phyloP scores from a whole-genome alignment of 2,113 vertebrate genomes.

The Bos taurus region ARS-UCD2.0 NC_037333.1:7728001-7728500 shows the following conservation, averaged over 20 bases:
- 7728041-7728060: not conserved
- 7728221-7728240: not conserved
- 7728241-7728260: not conserved
- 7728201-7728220: not conserved
- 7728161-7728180: not conserved
- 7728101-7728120: not conserved
- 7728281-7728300: not conserved
- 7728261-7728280: not conserved
- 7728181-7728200: not conserved
- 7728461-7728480: not conserved
- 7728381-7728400: not conserved
- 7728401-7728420: not conserved
- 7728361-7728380: not conserved
- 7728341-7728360: too few relatives aligned
- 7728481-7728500: not conserved
- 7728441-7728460: not conserved
- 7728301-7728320: not conserved
- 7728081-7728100: fast-evolving
- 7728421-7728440: not conserved
- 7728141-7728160: not conserved
- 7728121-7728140: not conserved
- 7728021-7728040: not conserved
- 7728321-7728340: not conserved
- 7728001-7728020: not conserved
- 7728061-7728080: fast-evolving